A percentile compares a stretch with the other conserved stretches of the same genome.
phyloP scores from a whole-genome alignment of 2,797 vertebrate genomes.

The Choloepus didactylus region DNA sequence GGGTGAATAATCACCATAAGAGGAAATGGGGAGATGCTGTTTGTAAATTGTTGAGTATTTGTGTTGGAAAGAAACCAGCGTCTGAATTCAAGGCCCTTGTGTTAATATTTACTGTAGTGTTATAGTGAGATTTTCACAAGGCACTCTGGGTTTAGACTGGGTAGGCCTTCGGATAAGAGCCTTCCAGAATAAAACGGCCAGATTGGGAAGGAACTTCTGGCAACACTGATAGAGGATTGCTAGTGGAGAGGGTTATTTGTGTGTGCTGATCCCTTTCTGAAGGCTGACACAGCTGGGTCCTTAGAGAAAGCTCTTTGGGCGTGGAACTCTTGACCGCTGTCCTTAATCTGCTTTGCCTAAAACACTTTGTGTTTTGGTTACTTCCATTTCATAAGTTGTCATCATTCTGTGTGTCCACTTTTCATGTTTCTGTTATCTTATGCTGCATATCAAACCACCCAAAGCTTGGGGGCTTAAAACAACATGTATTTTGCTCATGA shows the following conservation, averaged over 20 bases:
- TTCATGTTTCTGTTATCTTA: neutral
- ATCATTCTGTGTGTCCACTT: neutral
- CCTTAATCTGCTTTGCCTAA: neutral
- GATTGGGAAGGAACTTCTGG: conserved; percentile 15
- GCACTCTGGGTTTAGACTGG: conserved; percentile 76
- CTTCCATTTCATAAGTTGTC: neutral
- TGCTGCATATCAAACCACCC: neutral
- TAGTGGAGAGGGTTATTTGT: neutral
- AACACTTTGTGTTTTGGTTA: neutral
- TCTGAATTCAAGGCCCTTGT: conserved; percentile 73
- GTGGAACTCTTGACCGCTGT: neutral
- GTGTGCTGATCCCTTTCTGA: neutral
- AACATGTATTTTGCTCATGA: neutral
- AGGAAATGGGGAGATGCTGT: conserved; percentile 78
- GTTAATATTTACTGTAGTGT: conserved; percentile 82
- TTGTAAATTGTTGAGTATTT: conserved; percentile 80
- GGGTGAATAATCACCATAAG: conserved; percentile 77
- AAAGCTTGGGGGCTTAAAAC: neutral
- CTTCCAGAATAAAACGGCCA: conserved; percentile 55
- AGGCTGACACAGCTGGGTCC: neutral
- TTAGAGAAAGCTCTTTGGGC: neutral
- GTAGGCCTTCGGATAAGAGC: conserved; percentile 54
- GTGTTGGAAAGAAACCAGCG: conserved; percentile 78
- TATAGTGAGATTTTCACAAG: conserved; percentile 71
- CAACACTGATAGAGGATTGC: neutral